Evolutionary conservation across 2,797 vertebrate species (phyloP).

Genomic region (Oceanodroma leucorhoa): DNA sequence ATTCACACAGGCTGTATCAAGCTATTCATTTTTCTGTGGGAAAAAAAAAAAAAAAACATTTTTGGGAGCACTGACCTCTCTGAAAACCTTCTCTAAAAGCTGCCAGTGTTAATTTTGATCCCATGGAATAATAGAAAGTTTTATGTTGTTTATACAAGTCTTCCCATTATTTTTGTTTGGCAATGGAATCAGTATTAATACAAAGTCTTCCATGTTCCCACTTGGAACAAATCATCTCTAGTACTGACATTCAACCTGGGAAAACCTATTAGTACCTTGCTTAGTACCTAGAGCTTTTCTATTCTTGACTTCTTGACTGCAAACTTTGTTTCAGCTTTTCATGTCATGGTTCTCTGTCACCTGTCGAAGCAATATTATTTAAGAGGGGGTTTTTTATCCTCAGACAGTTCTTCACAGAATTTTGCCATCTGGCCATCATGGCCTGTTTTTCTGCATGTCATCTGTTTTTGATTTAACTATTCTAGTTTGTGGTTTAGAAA

Average conservation of each 20-base stretch:
- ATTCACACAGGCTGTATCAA: neutral
- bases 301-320: neutral
- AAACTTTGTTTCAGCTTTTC: neutral
- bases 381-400: neutral
- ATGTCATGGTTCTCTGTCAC: neutral
- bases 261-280: neutral
- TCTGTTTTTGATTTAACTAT: conserved; percentile 39
- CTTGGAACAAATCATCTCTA: neutral
- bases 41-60: neutral
- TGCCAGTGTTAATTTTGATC: neutral
- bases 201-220: neutral
- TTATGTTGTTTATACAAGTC: neutral
- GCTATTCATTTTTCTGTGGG: neutral
- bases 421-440: conserved; percentile 41
- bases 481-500: conserved; percentile 51
- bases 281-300: neutral
- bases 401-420: conserved; percentile 32
- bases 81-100: neutral
- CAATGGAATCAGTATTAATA: neutral
- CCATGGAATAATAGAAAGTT: neutral
- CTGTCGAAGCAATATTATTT: neutral
- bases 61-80: neutral
- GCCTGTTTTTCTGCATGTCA: conserved; percentile 6
- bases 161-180: neutral
- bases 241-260: neutral